Percentiles rank a stretch among this genome's conserved stretches.
phyloP scores from a whole-genome alignment of 2,113 vertebrate genomes.

The Myocastor coypus region DNA sequence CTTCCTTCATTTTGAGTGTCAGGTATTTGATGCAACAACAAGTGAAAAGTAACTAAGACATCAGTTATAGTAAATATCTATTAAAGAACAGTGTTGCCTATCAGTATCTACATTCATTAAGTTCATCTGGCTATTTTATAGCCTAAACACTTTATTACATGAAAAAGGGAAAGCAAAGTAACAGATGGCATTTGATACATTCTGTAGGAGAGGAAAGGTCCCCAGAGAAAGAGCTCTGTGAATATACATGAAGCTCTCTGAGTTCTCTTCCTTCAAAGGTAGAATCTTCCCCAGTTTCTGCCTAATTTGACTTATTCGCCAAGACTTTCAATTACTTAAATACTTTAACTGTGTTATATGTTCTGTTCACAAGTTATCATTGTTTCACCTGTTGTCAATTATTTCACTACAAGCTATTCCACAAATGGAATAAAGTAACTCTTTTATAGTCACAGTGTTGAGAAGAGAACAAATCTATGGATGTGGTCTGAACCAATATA shows the following conservation, averaged over 20 bases:
- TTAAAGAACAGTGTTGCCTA: slow-evolving; percentile 70
- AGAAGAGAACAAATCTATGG: not conserved
- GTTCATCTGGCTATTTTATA: slow-evolving; percentile 64
- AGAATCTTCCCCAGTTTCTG: not conserved
- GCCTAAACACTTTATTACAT: slow-evolving; percentile 49
- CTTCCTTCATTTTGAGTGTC: no score
- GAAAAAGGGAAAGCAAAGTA: not conserved
- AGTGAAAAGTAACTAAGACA: no score
- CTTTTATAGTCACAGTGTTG: not conserved
- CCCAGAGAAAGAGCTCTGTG: not conserved
- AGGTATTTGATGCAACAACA: no score
- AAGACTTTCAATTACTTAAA: not conserved
- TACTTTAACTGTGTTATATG: not conserved
- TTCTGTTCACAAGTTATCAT: not conserved
- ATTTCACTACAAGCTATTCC: not conserved
- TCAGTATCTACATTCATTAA: slow-evolving; percentile 60
- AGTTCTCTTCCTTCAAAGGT: not conserved
- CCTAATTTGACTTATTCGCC: not conserved
- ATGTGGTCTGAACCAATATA: not conserved
- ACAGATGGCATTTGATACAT: not conserved
- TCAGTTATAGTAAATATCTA: slow-evolving; percentile 68
- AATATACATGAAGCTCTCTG: not conserved
- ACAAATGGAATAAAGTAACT: not conserved
- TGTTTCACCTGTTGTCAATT: not conserved
- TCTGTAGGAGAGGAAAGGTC: not conserved